Evolutionary conservation across 2,113 vertebrate genomes (phyloP), one percentile per base, ranked within the genome.

Genomic region (Gobio gobio): DNA sequence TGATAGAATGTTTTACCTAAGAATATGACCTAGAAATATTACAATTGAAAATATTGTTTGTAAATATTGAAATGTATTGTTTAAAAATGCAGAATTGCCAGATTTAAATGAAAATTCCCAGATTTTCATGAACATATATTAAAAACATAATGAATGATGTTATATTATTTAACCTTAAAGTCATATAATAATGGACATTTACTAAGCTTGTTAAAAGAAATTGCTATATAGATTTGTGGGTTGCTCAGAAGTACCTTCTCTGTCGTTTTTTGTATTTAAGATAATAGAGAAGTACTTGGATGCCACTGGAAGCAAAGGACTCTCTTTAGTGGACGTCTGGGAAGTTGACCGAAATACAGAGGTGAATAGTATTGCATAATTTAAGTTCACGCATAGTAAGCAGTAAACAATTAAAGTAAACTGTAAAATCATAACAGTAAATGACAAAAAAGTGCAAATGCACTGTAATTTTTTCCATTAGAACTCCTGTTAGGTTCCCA

Each of bases 241-340:
- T 40, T 78, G 22, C 63, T 14, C 47, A 51, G n/a, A 59, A 66
- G n/a, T 84, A 6, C 12, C 14, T 63, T 84, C 13, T n/a, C 12
- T 83, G 4, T n/a, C 49, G 74, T 16, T 66, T 66, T 68, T 80
- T 87, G 83, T 85, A 12, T 86, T 84, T 47, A 85, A 99, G 97
- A 91, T 97, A 78, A 96, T 98, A 74, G 86, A 94, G 49, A 95
- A 91, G 56, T 97, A 97, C 0, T 80, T 97, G 78, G 64, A 86
- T 0, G 90, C 85, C 58, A 99, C 98, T 0, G 80, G 93, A 22
- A 4, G 89, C 40, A 0, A 0, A 0, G 8, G 61, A 1, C 89
- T 93, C 3, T 22, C 10, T 18, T 93, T 98, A 80, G 43, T 94
- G 16, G 94, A 97, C n/a, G 88, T 97, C 13, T 98, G 97, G 97